A percentile compares a stretch with the other conserved stretches of the same genome.
These are phyloP conservation scores for Zaprionus kolodkinae DNA, from an alignment of 1,140 invertebrate genomes.

Conservation along the genomic window DNA sequence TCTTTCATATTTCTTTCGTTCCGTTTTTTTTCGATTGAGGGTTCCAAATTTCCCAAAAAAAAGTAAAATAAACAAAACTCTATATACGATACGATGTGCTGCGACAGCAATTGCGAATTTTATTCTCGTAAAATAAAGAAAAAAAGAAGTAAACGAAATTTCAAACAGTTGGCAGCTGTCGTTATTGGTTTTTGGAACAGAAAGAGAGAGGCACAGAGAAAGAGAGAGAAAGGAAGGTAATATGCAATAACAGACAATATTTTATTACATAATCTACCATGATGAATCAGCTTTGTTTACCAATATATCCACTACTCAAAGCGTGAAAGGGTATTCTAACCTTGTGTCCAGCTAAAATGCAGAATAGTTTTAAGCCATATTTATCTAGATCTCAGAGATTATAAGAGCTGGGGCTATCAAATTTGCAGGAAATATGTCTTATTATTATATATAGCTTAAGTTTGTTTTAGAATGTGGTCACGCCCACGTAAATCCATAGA, in stretches of 20 bases:
- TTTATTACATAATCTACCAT: conserved; percentile 4
- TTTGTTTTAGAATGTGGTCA: too few species aligned
- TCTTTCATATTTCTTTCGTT: conserved; percentile 11
- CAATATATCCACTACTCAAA: too few species aligned
- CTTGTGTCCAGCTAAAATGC: too few species aligned
- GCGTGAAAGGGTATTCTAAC: too few species aligned
- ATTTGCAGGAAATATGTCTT: too few species aligned
- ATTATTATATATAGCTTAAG: too few species aligned
- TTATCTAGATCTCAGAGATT: too few species aligned
- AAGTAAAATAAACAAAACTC: conserved; percentile 29
- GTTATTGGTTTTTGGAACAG: conserved; percentile 20
- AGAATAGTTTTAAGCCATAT: too few species aligned
- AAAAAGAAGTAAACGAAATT: conserved; percentile 1
- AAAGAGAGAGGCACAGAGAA: too few species aligned
- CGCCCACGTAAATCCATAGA: too few species aligned
- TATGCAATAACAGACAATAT: conserved; percentile 2
- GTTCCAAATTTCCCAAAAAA: conserved; percentile 20
- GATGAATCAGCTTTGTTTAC: conserved; percentile 1
- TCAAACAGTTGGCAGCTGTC: conserved; percentile 50
- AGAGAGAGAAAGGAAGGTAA: neutral
- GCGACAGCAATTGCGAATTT: conserved; percentile 31
- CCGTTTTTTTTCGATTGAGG: neutral
- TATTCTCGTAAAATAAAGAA: conserved; percentile 17
- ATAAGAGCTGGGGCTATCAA: too few species aligned
- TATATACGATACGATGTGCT: conserved; percentile 22